phyloP scores from a whole-genome alignment of 2,797 vertebrate species.

The Oophaga sylvatica region DNA sequence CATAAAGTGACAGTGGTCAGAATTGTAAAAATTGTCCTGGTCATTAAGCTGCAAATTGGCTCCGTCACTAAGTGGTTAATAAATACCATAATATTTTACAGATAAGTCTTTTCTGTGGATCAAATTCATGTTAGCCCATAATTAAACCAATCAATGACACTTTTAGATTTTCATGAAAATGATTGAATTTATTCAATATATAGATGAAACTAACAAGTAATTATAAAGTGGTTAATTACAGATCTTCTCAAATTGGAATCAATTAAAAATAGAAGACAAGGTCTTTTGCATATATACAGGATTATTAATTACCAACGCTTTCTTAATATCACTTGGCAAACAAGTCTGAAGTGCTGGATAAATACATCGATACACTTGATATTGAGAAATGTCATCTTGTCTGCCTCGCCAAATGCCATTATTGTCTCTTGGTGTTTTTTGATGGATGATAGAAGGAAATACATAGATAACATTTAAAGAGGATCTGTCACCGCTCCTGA shows the following conservation, averaged over 20 bases:
- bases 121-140: background rate
- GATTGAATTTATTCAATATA: background rate
- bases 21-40: too few relatives aligned
- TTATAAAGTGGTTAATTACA: background rate
- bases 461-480: background rate
- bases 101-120: background rate
- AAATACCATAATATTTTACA: background rate
- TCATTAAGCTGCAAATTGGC: too few relatives aligned
- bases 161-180: background rate
- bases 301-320: background rate
- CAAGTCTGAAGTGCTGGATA: background rate
- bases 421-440: background rate
- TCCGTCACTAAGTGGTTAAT: too few relatives aligned
- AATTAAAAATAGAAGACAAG: background rate
- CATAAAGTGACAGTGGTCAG: too few relatives aligned
- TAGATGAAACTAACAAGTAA: background rate
- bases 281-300: background rate
- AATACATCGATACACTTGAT: background rate
- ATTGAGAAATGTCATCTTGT: background rate
- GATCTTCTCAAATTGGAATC: background rate
- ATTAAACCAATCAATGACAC: slow-evolving; percentile 3
- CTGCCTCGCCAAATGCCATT: background rate
- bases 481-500: too few relatives aligned
- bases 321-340: background rate
- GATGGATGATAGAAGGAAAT: background rate